Evolutionary conservation across 2,888 invertebrate genomes (phyloP).

Genomic region (Hemaris fuciformis): DNA sequence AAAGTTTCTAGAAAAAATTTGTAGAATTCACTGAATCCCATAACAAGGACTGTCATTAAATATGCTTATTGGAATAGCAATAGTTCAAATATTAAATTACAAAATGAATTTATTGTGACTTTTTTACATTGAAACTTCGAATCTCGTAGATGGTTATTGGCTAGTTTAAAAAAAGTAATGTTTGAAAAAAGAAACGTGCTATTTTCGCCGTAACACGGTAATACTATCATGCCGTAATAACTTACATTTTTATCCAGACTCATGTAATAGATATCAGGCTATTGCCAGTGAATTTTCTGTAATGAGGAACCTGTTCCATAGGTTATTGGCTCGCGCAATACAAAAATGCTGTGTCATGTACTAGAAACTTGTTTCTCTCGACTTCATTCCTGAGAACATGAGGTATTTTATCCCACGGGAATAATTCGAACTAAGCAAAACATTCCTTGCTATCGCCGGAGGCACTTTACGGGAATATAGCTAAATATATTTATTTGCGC

Average conservation of each 20-base stretch:
- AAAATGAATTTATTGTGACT: no score
- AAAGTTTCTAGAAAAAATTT: no score
- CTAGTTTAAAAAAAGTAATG: no score
- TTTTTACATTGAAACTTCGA: no score
- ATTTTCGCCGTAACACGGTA: no score
- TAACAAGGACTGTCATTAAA: no score
- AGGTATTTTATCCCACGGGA: not conserved
- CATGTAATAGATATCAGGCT: not conserved
- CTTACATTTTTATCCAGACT: not conserved
- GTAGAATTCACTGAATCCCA: no score
- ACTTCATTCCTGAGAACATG: conserved; percentile 1
- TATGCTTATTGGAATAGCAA: no score
- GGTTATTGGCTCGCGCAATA: not conserved
- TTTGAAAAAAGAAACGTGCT: no score
- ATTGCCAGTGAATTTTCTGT: not conserved
- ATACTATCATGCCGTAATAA: not conserved
- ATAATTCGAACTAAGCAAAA: not conserved
- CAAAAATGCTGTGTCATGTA: conserved; percentile 5
- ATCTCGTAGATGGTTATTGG: no score
- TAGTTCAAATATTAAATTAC: no score
- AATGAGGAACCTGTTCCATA: not conserved
- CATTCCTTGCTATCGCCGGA: not conserved
- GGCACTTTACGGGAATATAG: not conserved
- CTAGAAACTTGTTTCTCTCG: conserved; percentile 4
- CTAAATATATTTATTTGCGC: not conserved